Percentiles rank a stretch among this genome's conserved stretches.
Evolutionary conservation across 2,113 vertebrate species (phyloP).

Genomic region (Echinops telfairi): DNA sequence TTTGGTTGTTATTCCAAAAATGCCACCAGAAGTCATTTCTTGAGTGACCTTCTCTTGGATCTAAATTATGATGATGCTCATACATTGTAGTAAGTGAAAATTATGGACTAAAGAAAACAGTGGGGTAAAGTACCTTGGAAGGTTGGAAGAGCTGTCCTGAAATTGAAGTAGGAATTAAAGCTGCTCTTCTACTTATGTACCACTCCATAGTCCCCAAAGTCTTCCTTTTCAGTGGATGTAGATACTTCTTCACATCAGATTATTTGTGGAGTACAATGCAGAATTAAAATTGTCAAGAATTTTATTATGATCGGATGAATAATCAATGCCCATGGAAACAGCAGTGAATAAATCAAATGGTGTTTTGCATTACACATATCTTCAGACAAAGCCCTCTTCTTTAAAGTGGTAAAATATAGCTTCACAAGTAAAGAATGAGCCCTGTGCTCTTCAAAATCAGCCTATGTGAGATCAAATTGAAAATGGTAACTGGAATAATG

Average conservation of each 20-base stretch:
- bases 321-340: neutral
- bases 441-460: neutral
- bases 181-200: neutral
- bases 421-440: neutral
- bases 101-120: neutral
- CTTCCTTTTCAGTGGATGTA: neutral
- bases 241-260: neutral
- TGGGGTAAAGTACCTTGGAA: neutral
- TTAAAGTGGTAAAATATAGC: neutral
- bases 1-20: conserved; percentile 36
- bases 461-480: neutral
- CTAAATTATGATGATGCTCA: neutral
- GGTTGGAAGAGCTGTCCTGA: neutral
- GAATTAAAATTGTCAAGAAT: neutral
- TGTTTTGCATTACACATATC: neutral
- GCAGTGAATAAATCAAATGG: neutral
- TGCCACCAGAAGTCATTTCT: neutral
- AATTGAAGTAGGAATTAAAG: neutral
- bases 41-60: neutral
- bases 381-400: neutral
- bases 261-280: neutral
- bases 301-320: neutral
- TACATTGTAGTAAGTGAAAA: neutral
- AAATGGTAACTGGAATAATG: neutral
- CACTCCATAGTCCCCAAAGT: accelerated